Percentiles rank a stretch among this genome's conserved stretches.
Conservation (phyloP, 2,113 vertebrate species). For the western clawed frog (Xenopus tropicalis) region UCB_Xtro_10.0 CM004451.2:2390501-2391000, state of each 20-base stretch:
- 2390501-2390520: too few species aligned
- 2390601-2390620: too few species aligned
- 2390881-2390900: too few species aligned
- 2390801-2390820: background rate
- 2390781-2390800: background rate
- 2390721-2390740: background rate
- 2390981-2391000: background rate
- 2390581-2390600: background rate
- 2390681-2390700: background rate
- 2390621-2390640: background rate
- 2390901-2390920: background rate
- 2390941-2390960: too few species aligned
- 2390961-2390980: background rate
- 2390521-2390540: background rate
- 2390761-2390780: background rate
- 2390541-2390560: background rate
- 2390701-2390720: too few species aligned
- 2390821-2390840: background rate
- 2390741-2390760: too few species aligned
- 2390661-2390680: background rate
- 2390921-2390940: background rate
- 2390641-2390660: background rate
- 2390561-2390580: background rate
- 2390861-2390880: background rate
- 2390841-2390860: background rate